Conservation (phyloP, 2,113 vertebrate genomes). For the Macroglossus sobrinus region DNA sequence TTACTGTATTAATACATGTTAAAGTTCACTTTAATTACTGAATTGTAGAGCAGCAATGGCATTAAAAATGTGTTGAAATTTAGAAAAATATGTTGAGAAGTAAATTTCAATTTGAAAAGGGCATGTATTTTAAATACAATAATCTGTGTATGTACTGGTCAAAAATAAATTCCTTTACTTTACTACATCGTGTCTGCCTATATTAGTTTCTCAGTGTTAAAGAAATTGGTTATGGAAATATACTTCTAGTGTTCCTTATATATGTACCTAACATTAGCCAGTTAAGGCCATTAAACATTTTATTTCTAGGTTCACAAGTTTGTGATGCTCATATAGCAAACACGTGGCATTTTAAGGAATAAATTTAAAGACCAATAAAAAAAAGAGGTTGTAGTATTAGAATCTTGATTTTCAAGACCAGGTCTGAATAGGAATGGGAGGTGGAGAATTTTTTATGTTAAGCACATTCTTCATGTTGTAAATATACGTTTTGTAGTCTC, state of each 20-base stretch:
- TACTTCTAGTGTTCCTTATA: constrained; percentile 11
- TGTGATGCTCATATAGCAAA: background rate
- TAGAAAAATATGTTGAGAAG: background rate
- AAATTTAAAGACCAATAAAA: background rate
- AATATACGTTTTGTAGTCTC: background rate
- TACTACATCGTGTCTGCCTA: background rate
- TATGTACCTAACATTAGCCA: background rate
- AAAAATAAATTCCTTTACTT: background rate
- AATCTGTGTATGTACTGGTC: background rate
- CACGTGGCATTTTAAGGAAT: background rate
- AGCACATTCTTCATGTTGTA: background rate
- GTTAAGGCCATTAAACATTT: background rate
- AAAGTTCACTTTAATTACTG: background rate
- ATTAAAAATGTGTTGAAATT: background rate
- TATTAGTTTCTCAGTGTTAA: background rate
- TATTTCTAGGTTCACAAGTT: background rate
- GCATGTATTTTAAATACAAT: background rate
- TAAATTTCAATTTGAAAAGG: background rate
- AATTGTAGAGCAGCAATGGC: background rate
- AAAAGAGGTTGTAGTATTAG: background rate
- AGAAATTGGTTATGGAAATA: background rate
- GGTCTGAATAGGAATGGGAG: background rate
- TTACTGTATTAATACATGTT: background rate
- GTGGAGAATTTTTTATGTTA: background rate
- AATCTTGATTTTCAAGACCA: background rate